phyloP scores from a whole-genome alignment of 23 tunicate species.

The Trididemnum clinides region DNA sequence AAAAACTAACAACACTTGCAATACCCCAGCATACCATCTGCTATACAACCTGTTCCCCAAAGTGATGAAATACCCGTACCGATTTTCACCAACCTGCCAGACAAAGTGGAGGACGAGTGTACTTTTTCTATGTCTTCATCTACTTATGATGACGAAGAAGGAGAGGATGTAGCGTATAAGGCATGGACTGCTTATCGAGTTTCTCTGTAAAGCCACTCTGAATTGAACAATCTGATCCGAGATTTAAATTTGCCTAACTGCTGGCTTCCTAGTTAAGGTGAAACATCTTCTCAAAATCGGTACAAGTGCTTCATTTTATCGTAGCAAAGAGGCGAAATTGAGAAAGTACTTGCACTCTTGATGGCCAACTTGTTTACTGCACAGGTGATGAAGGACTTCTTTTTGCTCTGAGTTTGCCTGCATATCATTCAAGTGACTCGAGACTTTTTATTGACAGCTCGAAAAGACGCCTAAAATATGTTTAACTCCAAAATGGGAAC shows the following conservation, averaged over 20 bases:
- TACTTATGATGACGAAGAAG: slow-evolving; percentile 4
- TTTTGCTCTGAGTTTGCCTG: too few species aligned
- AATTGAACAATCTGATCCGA: slow-evolving; percentile 32
- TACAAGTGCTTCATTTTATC: slow-evolving; percentile 48
- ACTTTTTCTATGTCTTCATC: slow-evolving; percentile 24
- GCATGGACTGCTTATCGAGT: slow-evolving; percentile 16
- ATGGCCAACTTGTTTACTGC: too few species aligned
- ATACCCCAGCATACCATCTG: too few species aligned
- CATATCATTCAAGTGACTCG: too few species aligned
- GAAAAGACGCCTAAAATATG: too few species aligned
- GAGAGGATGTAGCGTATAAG: slow-evolving; percentile 9
- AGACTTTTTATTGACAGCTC: too few species aligned
- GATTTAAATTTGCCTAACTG: slow-evolving; percentile 40
- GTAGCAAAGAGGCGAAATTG: slow-evolving; percentile 18
- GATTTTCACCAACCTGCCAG: slow-evolving; percentile 25
- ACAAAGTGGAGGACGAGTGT: slow-evolving; percentile 3
- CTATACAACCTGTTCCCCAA: slow-evolving; percentile 24
- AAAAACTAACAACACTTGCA: slow-evolving; percentile 16
- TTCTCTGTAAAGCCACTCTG: slow-evolving; percentile 31
- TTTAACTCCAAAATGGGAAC: too few species aligned
- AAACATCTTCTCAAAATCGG: slow-evolving; percentile 47
- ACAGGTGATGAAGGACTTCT: too few species aligned
- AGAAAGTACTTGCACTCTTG: too few species aligned
- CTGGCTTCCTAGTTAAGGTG: slow-evolving; percentile 33
- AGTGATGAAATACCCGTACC: too few species aligned